These are phyloP conservation scores for Myotis myotis DNA, from an alignment of 2,797 vertebrate species.

Conservation along the genomic window DNA sequence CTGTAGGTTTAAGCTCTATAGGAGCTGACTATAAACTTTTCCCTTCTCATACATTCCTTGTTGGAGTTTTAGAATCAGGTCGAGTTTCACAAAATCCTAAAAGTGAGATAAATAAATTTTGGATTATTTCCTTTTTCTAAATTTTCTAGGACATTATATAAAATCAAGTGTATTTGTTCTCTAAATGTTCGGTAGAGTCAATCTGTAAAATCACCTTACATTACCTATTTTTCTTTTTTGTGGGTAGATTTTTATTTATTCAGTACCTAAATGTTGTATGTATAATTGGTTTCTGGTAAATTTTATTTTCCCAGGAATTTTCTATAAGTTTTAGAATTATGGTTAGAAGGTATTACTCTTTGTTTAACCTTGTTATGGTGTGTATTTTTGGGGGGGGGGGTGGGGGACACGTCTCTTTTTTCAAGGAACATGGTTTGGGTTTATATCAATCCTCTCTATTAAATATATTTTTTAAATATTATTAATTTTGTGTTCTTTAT, in stretches of 20 bases:
- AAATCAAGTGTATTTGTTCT: background rate
- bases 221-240: background rate
- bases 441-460: background rate
- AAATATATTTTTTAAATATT: background rate
- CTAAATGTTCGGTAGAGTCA: background rate
- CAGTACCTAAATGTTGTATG: background rate
- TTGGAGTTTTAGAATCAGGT: background rate
- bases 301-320: conserved; percentile 42
- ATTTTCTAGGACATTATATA: background rate
- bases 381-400: background rate
- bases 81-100: conserved; percentile 8
- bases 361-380: background rate
- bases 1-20: background rate
- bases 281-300: background rate
- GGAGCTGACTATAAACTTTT: background rate
- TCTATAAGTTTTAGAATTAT: conserved; percentile 24
- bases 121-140: background rate
- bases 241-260: background rate
- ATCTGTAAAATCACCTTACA: conserved; percentile 19
- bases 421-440: background rate
- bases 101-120: background rate
- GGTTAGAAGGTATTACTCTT: conserved; percentile 34
- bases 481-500: background rate
- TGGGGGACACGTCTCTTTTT: background rate
- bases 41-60: background rate